phyloP scores from a whole-genome alignment of 2,113 vertebrate genomes.

The Rissa tridactyla region DNA sequence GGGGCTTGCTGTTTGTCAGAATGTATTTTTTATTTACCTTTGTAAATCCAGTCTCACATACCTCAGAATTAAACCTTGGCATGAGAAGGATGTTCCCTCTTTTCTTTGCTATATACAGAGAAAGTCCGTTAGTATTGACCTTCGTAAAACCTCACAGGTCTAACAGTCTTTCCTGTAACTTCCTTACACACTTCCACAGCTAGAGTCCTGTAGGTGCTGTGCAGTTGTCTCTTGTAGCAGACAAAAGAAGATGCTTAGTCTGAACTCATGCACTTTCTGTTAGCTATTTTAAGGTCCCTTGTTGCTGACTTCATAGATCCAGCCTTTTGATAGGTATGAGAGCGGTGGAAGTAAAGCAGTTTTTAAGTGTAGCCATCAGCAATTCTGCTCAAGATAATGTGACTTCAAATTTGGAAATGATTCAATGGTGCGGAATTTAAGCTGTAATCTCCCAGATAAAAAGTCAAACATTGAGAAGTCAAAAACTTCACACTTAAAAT shows the following conservation, averaged over 20 bases:
- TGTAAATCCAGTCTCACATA: neutral
- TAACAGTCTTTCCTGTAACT: neutral
- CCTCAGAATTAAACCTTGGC: constrained; percentile 18
- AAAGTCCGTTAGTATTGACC: neutral
- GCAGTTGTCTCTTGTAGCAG: neutral
- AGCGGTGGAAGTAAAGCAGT: neutral
- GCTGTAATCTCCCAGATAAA: neutral
- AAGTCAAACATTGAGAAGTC: neutral
- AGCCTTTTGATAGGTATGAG: neutral
- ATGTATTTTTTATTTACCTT: neutral
- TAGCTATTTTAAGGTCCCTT: neutral
- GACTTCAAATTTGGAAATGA: neutral
- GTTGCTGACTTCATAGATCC: neutral
- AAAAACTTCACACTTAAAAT: neutral
- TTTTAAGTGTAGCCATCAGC: neutral
- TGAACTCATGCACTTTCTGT: neutral
- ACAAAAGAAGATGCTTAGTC: neutral
- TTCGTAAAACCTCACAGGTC: neutral
- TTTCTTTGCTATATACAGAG: neutral
- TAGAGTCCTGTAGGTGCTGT: neutral
- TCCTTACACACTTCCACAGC: neutral
- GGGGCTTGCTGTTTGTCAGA: neutral
- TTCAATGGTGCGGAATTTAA: neutral
- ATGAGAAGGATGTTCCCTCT: neutral
- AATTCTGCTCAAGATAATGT: neutral